phyloP scores from a whole-genome alignment of 2,888 invertebrate species.

The Cephonodes hylas region DNA sequence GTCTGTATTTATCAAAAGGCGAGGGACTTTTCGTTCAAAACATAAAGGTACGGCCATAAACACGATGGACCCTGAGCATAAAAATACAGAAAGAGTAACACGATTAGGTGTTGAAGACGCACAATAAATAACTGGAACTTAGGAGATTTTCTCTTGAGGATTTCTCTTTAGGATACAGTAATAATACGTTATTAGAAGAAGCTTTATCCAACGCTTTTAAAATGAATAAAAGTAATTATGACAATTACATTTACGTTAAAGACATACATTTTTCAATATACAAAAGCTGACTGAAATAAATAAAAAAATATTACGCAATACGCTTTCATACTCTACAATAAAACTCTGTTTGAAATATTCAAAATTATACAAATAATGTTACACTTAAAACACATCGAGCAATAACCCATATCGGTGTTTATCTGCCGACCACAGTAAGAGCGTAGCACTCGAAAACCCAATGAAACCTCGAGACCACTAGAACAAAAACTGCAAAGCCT shows the following conservation, averaged over 20 bases:
- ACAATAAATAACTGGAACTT: too few species aligned
- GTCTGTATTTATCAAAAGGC: too few species aligned
- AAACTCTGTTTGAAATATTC: background rate
- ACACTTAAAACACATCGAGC: background rate
- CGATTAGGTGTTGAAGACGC: too few species aligned
- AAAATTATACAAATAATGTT: background rate
- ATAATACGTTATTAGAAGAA: background rate
- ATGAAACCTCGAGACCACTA: conserved; percentile 25
- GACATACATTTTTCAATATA: background rate
- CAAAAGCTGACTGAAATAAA: background rate
- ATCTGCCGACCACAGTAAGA: background rate
- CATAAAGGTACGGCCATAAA: too few species aligned
- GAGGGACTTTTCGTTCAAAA: too few species aligned
- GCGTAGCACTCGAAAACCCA: background rate
- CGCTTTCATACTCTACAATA: background rate
- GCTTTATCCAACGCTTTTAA: background rate
- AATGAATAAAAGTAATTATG: background rate
- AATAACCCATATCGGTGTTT: conserved; percentile 2
- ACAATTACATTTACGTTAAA: background rate
- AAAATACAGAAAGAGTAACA: too few species aligned
- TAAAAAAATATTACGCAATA: background rate
- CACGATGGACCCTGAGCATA: too few species aligned
- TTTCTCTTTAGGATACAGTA: too few species aligned
- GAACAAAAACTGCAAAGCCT: conserved; percentile 35
- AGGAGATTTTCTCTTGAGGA: too few species aligned